Evolutionary conservation across 1,140 invertebrate species (phyloP), one percentile per base, ranked within the genome.

Genomic region (Drosophila orena): DNA sequence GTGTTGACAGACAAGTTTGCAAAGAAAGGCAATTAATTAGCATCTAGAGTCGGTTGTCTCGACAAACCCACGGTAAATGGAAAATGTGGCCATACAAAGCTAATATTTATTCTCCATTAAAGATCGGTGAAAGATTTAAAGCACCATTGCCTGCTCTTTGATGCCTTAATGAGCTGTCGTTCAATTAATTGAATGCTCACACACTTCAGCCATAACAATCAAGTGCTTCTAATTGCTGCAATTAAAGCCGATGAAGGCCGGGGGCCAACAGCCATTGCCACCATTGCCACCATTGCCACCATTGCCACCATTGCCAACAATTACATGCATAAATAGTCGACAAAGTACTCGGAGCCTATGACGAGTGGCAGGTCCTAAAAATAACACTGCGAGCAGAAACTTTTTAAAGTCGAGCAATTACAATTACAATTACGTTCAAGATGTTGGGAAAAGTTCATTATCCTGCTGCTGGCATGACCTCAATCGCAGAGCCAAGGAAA

Each of bases 361-460:
- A 46, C 42, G 27, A 35, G 43, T 58, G 56, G 50, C 27, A 10
- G 56, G 64, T 70, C 55, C 27, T 70, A 40, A 70, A 56, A 70
- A 70, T 46, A 69, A 57, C 50, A 15, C 64, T 56, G 27, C 12
- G 20, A 49, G 24, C 34, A 50, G 57, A 60, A 62, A 56, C 53
- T 59, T 77, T 80, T 81, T 86, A 81, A 86, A 86, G 83, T 64
- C 66, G 56, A 70, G 69, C 56, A 78, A 71, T 81, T 64, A 70
- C 52, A 58, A 77, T 73, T 52, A 38, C 56, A 78, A 71, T 81
- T 64, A 70, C 52, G 52, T 77, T 73, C 46, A 38, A 69, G 58
- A 77, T 70, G 64, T 79, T 56, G 46, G 46, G 73, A 71, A 88
- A 88, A 88, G 83, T 86, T 86, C 84, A 86, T 81, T 88, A 86